A percentile compares a stretch with the other conserved stretches of the same genome.
phyloP scores from a whole-genome alignment of 2,888 invertebrate genomes.

The Leptinotarsa peninsularis region DNA sequence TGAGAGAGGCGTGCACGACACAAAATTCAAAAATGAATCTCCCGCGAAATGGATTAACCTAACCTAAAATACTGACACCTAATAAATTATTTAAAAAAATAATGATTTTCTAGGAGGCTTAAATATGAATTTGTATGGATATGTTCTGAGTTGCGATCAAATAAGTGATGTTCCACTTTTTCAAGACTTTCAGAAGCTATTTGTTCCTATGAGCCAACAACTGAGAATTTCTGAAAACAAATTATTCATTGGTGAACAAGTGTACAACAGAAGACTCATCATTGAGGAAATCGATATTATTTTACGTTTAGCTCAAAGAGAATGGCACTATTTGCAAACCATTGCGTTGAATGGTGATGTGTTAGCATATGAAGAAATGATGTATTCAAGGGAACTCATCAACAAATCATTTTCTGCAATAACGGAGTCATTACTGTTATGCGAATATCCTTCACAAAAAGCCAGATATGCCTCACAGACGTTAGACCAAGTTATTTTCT shows the following conservation, averaged over 20 bases:
- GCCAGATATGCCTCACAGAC: slow-evolving; percentile 39
- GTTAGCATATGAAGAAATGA: slow-evolving; percentile 43
- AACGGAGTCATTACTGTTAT: slow-evolving; percentile 45
- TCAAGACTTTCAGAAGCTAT: slow-evolving; percentile 34
- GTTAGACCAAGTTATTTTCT: slow-evolving; percentile 41
- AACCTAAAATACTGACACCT: too few relatives aligned
- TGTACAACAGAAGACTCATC: slow-evolving; percentile 45
- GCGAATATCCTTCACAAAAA: slow-evolving; percentile 38
- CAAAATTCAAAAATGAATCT: too few relatives aligned
- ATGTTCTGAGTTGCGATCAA: slow-evolving; percentile 39
- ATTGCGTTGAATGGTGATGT: slow-evolving; percentile 51
- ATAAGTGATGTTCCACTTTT: slow-evolving; percentile 24
- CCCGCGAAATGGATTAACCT: too few relatives aligned
- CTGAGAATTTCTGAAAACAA: slow-evolving; percentile 15
- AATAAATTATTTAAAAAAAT: too few relatives aligned
- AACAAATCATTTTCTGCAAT: slow-evolving; percentile 49
- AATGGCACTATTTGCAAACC: slow-evolving; percentile 58
- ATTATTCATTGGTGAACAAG: slow-evolving; percentile 40
- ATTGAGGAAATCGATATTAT: slow-evolving; percentile 52
- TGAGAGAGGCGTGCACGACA: too few relatives aligned
- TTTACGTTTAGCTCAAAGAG: slow-evolving; percentile 47
- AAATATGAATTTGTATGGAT: slow-evolving; percentile 62
- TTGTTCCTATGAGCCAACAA: slow-evolving; percentile 20
- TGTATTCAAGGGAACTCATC: slow-evolving; percentile 50
- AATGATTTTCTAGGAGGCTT: slow-evolving; percentile 59